Evolutionary conservation across 2,113 vertebrate species (phyloP).

Genomic region (Catagonus wagneri): DNA sequence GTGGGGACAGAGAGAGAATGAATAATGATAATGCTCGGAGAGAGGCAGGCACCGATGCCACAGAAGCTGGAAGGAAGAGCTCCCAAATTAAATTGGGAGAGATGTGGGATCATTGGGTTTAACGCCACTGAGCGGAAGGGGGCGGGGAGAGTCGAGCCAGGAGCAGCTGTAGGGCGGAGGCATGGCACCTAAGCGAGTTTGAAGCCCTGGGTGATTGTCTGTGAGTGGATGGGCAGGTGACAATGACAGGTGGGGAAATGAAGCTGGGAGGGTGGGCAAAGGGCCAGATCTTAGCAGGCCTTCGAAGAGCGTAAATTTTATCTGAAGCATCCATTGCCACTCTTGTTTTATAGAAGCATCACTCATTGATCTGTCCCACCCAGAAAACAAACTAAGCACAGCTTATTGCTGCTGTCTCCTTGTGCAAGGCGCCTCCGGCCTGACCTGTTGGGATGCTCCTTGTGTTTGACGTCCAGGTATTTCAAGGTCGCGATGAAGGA

Average conservation of each 20-base stretch:
- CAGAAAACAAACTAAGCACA: background rate
- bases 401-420: fast-evolving
- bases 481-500: slow-evolving; percentile 97
- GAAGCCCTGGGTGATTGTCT: background rate
- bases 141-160: background rate
- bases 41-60: background rate
- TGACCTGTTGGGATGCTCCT: slow-evolving; percentile 98
- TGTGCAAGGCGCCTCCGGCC: background rate
- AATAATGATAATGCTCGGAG: background rate
- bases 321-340: background rate
- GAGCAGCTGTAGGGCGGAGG: background rate
- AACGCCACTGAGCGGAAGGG: background rate
- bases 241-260: background rate
- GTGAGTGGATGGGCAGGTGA: background rate
- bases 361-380: background rate
- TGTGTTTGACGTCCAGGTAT: slow-evolving; percentile 98
- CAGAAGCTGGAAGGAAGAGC: background rate
- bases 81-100: background rate
- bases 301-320: background rate
- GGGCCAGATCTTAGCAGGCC: background rate
- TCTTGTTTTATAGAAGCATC: background rate
- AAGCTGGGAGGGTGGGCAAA: background rate
- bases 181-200: too few species aligned
- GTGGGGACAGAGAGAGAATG: background rate
- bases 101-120: background rate